Conservation (phyloP, 1,140 invertebrate species). For the Pteromalus puparum region DNA sequence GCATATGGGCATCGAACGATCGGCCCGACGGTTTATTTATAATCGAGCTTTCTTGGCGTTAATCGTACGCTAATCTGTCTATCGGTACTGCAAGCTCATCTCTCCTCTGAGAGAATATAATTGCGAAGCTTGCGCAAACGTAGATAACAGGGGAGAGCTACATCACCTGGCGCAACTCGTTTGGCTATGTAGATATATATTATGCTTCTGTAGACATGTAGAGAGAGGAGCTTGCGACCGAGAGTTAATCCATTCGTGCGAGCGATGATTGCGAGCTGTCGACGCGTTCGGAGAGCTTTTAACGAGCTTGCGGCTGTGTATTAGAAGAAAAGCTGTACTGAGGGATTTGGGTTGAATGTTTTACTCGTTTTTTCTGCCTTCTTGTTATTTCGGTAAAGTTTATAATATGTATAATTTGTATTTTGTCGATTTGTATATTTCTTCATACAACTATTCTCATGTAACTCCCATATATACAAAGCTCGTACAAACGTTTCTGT, state of each 20-base stretch:
- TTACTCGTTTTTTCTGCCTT: background rate
- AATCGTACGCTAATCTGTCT: background rate
- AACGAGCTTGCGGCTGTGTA: background rate
- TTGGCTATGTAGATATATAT: background rate
- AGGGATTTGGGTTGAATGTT: background rate
- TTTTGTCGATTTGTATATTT: no score
- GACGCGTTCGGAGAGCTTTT: background rate
- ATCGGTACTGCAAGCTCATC: background rate
- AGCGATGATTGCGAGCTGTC: no score
- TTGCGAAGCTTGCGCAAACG: conserved; percentile 7
- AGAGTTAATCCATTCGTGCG: background rate
- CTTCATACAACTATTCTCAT: no score
- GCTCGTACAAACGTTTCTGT: no score
- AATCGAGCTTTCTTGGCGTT: conserved; percentile 31
- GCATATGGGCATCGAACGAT: background rate
- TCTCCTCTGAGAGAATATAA: background rate
- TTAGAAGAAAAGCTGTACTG: background rate
- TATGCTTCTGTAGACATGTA: background rate
- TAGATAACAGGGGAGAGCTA: background rate
- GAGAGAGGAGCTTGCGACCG: no score
- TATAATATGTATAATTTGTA: no score
- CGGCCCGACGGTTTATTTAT: conserved; percentile 10
- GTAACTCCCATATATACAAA: no score
- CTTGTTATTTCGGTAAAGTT: background rate
- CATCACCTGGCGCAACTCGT: conserved; percentile 27